Base-by-base conservation (phyloP, 2,797 vertebrate species). In the Chelonia mydas region DNA sequence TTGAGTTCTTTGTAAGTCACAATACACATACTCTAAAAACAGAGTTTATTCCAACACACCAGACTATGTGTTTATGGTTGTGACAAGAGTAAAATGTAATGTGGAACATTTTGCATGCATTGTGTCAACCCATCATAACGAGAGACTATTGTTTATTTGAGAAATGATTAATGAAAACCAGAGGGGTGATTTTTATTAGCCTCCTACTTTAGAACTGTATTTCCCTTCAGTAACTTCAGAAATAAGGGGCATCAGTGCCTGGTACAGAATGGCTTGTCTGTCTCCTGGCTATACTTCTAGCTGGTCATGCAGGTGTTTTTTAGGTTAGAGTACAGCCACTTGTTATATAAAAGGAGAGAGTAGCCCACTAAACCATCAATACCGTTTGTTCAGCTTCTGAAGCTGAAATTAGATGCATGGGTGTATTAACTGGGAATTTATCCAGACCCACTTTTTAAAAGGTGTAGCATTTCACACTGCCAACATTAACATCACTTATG, bases 351-450 rank as follows among this genome's bases (percentile, higher is more conserved):
- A 86, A 86, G 21, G 81, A 51, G 41, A 92, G 74, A 78, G 31
- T 25, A 72, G 23, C 27, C 49, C 5, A 31, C 2, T 0, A 0
- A 84, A 85, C 76, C 87, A 80, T 87, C 54, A 61, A 57, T 77
- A 83, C 57, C 47, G 95, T 25, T 89, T 91, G 77, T 86, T 93
- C 83, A 82, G 51, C 41, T 80, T 84, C 47, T 88, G 47, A 45
- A 77, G 45, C 81, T 90, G 86, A 94, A 97, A 97, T 94, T 85
- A 97, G 88, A 96, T 92, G 78, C 87, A 83, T 86, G 91, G 85
- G 94, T 96, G 81, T 91, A 84, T 94, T 2, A 0, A 81, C 86
- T 92, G 96, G 93, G 90, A 96, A 87, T n/a, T 23, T 76, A 94
- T 89, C 95, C 97, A 97, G 95, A 85, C 37, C 47, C 41, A 3